Evolutionary conservation across 2,797 vertebrate species (phyloP).

Genomic region (Oryzias dopingdopingensis): DNA sequence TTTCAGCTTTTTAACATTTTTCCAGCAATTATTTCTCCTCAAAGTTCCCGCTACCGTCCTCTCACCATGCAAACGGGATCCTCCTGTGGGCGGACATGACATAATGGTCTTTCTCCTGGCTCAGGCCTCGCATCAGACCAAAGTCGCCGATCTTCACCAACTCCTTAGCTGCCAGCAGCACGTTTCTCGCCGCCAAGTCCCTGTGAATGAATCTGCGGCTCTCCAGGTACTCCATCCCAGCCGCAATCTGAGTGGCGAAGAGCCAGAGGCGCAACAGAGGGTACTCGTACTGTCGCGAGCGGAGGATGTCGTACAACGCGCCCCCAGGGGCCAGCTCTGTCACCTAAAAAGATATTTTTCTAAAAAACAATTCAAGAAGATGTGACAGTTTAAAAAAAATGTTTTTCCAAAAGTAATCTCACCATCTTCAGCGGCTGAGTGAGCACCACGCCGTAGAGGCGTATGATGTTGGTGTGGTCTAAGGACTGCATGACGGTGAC

Average conservation of each 20-base stretch:
- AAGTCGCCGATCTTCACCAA: slow-evolving; percentile 89
- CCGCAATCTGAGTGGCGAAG: slow-evolving; percentile 82
- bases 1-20: background rate
- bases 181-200: slow-evolving; percentile 86
- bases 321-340: slow-evolving; percentile 84
- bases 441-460: slow-evolving; percentile 86
- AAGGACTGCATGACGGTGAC: slow-evolving; percentile 87
- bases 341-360: slow-evolving; percentile 66
- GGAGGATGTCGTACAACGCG: slow-evolving; percentile 83
- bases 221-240: slow-evolving; percentile 88
- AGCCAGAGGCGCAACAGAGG: slow-evolving; percentile 83
- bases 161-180: slow-evolving; percentile 80
- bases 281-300: slow-evolving; percentile 71
- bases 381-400: background rate
- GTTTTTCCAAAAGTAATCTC: slow-evolving; percentile 14
- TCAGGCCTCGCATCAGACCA: slow-evolving; percentile 84
- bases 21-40: background rate
- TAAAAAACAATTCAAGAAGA: too few species aligned
- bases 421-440: slow-evolving; percentile 91
- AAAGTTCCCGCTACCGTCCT: too few species aligned
- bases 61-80: slow-evolving; percentile 88
- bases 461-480: slow-evolving; percentile 86
- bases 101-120: slow-evolving; percentile 79
- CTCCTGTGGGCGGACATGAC: slow-evolving; percentile 84
- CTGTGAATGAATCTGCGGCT: slow-evolving; percentile 82